Evolutionary conservation across 2,888 invertebrate species (phyloP), one percentile per base, ranked within the genome.

Genomic region (Euzophera pinguis): DNA sequence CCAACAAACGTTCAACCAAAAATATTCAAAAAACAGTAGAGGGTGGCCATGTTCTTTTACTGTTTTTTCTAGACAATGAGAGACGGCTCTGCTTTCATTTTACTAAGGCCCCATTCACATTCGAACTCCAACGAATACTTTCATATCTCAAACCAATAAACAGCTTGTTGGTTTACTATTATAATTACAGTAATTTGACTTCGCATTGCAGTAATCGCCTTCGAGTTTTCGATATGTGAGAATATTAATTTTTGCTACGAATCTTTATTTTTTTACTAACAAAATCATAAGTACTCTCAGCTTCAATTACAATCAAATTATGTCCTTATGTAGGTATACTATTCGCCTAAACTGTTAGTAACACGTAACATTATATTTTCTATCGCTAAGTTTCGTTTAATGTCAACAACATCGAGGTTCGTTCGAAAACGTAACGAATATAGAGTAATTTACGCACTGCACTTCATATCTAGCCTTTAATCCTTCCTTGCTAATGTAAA

Each of bases 391-490:
- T 29, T 43, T 29, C 29, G 29, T 27, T 43, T 13, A 29, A 13
- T 1, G 22, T 22, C 22, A 22, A 5, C 5, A 41, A 22, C 16
- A 41, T 22, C 41, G 16, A 39, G 39, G 14, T 16, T 17, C 14
- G 10, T 32, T 32, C 12, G 5, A 27, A 48, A 48, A 37, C 13
- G 37, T 10, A 48, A 48, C 48, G 38, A 48, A 38, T 6, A 1
- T 38, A 27, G 27, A 37, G 9, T 38, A 27, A 43, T 12, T 4
- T 16, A 16, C 12, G 14, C 4, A 22, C 22, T 12, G 22, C 9
- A 17, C 48, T 22, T 52, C 59, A 57, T 50, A 57, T 55, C 57
- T 56, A 54, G 55, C 53, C 48, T 59, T 53, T 53, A 52, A 57
- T 51, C 52, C 56, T 55, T 45, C 50, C 52, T 50, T 53, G 49